Base-by-base conservation (phyloP, 1,140 invertebrate species). In the Bombus fervidus region DNA sequence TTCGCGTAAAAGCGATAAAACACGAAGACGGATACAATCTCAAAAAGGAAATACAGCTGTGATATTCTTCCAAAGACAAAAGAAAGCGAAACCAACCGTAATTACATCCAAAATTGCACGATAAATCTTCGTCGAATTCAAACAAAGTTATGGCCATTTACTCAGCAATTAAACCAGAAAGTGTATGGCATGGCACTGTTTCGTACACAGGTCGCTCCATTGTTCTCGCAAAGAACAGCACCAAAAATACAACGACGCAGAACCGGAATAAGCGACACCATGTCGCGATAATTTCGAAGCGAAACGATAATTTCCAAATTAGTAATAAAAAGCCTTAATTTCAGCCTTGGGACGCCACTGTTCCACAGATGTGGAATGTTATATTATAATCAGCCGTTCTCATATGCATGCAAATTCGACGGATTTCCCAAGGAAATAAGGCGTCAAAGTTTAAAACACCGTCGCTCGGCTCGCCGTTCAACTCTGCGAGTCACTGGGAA, bases 351-450 rank as follows among this genome's bases (percentile, higher is more conserved):
- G 59, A 64, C 22, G 9, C 0, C 15, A 3, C 13, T 9, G 8
- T 41, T 22, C 5, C 39, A 34, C 31, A 31, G 18, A 12, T 1
- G 31, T 8, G 25, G 9, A 18, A 66, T 8, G 47, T 53, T 22
- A 22, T 53, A 53, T 53, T 22, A 53, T 53, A 82, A 82, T 66
- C 39, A 37, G 12, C 3, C 25, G 71, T 31, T 74, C 43, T 74
- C 69, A 28, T 64, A 74, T 74, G 69, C 53, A 82, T 82, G 57
- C 39, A 64, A 64, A 82, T 64, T 72, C 34, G 9, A 43, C 53
- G n/a, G 5, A 37, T 22, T 13, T 37, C 47, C 10, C 10, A 4
- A 28, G 1, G n/a, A 82, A 74, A 71, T 39, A 71, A 74, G 39
- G 34, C 39, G 39, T 47, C n/a, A 13, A 82, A 81, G 79, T 81